These are phyloP conservation scores for Clarias fuscus DNA, from an alignment of 2,797 vertebrate genomes.

Conservation along the genomic window DNA sequence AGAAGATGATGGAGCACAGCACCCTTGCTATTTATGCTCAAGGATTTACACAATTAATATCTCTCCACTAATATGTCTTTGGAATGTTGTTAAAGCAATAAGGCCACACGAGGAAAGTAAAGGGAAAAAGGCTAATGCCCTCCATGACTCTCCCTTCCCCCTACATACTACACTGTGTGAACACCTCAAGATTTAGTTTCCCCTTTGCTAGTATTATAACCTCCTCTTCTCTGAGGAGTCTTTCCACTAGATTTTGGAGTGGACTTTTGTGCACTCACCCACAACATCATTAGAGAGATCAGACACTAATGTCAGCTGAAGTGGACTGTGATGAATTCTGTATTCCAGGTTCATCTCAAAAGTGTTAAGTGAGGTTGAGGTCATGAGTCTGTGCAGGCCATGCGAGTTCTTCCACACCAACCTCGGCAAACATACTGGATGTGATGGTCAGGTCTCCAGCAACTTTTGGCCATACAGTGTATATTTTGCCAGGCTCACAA, in stretches of 20 bases:
- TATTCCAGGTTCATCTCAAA: not conserved
- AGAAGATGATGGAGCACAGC: conserved; percentile 47
- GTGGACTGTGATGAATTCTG: not conserved
- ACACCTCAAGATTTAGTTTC: not conserved
- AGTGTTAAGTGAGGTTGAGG: not conserved
- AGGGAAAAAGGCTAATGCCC: too few species aligned
- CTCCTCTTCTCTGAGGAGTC: not conserved
- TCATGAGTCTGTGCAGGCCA: not conserved
- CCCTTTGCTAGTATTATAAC: not conserved
- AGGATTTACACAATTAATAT: conserved; percentile 53
- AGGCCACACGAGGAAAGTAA: not conserved
- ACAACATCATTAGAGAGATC: too few species aligned
- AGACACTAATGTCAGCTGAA: not conserved
- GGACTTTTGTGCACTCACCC: not conserved
- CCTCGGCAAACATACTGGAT: not conserved
- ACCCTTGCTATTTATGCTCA: conserved; percentile 52
- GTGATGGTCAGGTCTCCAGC: not conserved
- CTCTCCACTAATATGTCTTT: conserved; percentile 35
- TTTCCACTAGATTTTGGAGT: not conserved
- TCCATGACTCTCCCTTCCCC: not conserved
- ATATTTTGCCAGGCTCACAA: not conserved
- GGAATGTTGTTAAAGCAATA: conserved; percentile 6
- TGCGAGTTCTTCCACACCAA: not conserved
- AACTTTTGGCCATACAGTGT: not conserved
- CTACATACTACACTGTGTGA: not conserved